Evolutionary conservation across 2,797 vertebrate species (phyloP), one percentile per base, ranked within the genome.

Genomic region (Leptodactylus fallax): DNA sequence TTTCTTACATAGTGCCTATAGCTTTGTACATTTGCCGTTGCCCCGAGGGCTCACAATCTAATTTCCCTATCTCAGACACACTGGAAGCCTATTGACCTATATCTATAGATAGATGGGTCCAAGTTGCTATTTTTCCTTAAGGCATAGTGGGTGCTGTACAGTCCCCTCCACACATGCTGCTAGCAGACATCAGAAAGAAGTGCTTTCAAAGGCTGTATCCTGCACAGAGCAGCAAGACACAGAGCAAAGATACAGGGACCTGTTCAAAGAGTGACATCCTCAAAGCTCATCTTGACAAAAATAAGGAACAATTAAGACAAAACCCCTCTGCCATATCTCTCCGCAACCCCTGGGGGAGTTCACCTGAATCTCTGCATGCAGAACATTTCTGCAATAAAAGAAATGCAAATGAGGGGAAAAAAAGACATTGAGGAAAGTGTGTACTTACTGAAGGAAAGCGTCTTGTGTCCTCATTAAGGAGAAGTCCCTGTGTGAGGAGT

Each of bases 311-410:
- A 89, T 89, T 89, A 89, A 23, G 55, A 79, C 71, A 79, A 23
- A 83, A 69, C 47, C 51, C 55, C 12, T 81, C 51, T 79, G n/a
- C 58, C 81, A 80, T 58, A n/a, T 61, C 71, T 25, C 79, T 76
- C 51, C 2, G 16, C 79, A 55, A 55, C 51, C 84, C 36, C 88
- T 79, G 25, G 45, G 81, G 88, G 88, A 83, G 61, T 79, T 83
- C 88, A 89, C 84, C 88, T 89, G 88, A 83, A 67, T 86, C 51
- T 88, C 79, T 17, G 87, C 83, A 81, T 81, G 60, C 83, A 81
- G 88, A 86, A 88, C 79, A 89, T 85, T 81, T 89, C 87, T 78
- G 87, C 83, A 81, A 83, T 86, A 83, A 89, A 89, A 89, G 84
- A 79, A 81, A 89, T 83, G 88, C 88, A 89, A 89, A 89, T 89